Base-by-base conservation (phyloP, 2,888 invertebrate species). In the Caradrina clavipalpis region DNA sequence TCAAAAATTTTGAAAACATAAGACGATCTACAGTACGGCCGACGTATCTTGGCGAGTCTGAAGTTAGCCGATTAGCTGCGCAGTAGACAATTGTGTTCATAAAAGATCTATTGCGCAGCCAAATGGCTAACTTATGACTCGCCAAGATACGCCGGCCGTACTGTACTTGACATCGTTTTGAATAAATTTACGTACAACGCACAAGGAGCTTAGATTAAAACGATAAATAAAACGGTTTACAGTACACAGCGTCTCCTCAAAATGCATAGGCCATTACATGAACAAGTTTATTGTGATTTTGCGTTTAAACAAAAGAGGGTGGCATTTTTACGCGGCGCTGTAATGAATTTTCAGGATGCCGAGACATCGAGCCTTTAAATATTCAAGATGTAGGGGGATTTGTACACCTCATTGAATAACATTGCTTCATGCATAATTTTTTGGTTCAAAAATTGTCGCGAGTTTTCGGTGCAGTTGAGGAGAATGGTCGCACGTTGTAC, bases 371-470 rank as follows among this genome's bases (percentile, higher is more conserved):
- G 77, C 71, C 80, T 89, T 95, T 90, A 95, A 95, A 94, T 92
- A 95, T 95, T 94, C 92, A 94, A 84, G 89, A 89, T 87, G 90
- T 87, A 86, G 92, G 92, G 85, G 88, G 84, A 88, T 89, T 88
- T 86, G 93, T 93, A 86, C 92, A 94, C 94, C 92, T 94, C 94
- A 95, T 95, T 95, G 95, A 95, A 94, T 95, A 93, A 93, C 94
- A 93, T 94, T 90, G 93, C 89, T 90, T 94, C 94, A 94, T 95
- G 94, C 92, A 95, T 95, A 94, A 93, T 94, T 95, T 94, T 94
- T 89, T 77, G 84, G 84, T 83, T 84, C 84, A 82, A 39, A 87
- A 89, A 87, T 88, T 89, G 91, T 89, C 89, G 85, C 86, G 74
- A 57, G 59, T 59, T 72, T 78, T 74, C 47, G 53, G 51, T 54